Conservation (phyloP, 2,797 vertebrate species). For the Chelidonichthys spinosus region DNA sequence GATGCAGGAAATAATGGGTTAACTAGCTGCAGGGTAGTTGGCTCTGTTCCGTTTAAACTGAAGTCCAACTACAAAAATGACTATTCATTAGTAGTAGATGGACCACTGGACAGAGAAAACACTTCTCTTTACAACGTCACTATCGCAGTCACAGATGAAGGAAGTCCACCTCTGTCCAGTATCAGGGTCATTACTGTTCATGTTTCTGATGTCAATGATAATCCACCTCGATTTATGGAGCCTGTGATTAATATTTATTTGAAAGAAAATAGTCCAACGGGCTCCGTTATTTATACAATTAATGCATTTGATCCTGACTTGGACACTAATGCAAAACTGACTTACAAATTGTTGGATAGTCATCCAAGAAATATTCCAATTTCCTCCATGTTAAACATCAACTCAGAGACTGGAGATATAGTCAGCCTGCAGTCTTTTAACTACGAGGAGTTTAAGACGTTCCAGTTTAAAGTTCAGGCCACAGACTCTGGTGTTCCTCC, state of each 20-base stretch:
- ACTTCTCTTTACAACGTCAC: slow-evolving; percentile 86
- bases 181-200: slow-evolving; percentile 82
- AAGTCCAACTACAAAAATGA: slow-evolving; percentile 77
- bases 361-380: slow-evolving; percentile 79
- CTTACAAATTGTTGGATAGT: slow-evolving; percentile 81
- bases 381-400: slow-evolving; percentile 74
- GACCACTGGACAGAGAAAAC: slow-evolving; percentile 86
- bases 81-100: slow-evolving; percentile 85
- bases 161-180: slow-evolving; percentile 85
- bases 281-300: slow-evolving; percentile 80
- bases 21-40: slow-evolving; percentile 55
- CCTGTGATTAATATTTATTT: slow-evolving; percentile 84
- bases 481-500: no score
- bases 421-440: slow-evolving; percentile 64
- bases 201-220: slow-evolving; percentile 91
- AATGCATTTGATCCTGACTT: slow-evolving; percentile 83
- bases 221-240: slow-evolving; percentile 85
- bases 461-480: no score
- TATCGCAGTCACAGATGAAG: slow-evolving; percentile 85
- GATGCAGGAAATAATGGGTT: slow-evolving; percentile 76
- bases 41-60: slow-evolving; percentile 67
- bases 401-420: slow-evolving; percentile 67
- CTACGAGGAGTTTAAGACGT: slow-evolving; percentile 30
- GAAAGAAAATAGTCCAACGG: slow-evolving; percentile 87
- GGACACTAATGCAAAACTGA: slow-evolving; percentile 82